Base-by-base conservation (phyloP, 2,113 vertebrate species). In the Edolisoma coerulescens region DNA sequence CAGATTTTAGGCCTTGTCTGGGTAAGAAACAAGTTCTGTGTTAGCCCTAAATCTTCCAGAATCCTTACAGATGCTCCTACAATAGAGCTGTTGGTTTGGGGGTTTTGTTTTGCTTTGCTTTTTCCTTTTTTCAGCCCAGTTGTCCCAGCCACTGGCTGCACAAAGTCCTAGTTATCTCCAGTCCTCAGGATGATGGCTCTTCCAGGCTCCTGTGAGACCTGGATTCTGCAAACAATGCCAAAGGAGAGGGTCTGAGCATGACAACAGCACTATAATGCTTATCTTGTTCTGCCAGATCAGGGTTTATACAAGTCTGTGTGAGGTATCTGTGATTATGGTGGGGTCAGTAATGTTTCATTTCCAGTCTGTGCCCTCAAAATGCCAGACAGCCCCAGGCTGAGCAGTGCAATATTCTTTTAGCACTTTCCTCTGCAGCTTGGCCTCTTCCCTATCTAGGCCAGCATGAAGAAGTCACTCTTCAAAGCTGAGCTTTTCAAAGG, bases 401-500 rank as follows among this genome's bases (percentile, higher is more conserved):
- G 68, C 60, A 39, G 6, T 73, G 73, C 45, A 76, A 73, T 89
- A 64, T 75, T 86, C 60, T 59, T 87, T 52, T 10, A 75, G 76
- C 79, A 22, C 41, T 61, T 63, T n/a, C 32, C 60, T 94, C 91
- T 74, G 59, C 85, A 80, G 82, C 24, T 80, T 81, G 83, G 85
- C 76, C 79, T 77, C 78, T 67, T 87, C 93, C 57, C 75, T 86
- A 45, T 93, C 73, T 53, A 87, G 85, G 86, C 79, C 90, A 92
- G 79, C 73, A 33, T 54, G 93, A 84, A 88, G 68, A 88, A 93
- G 47, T 81, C 64, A 60, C 41, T 59, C 92, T 94, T 94, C 86
- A 96, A 95, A 96, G 92, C 85, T 26, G 56, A 94, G 76, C 70
- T 93, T 93, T 96, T 90, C 92, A 95, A 94, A 93, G 52, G 80